Evolutionary conservation across 2,797 vertebrate species (phyloP), one percentile per base, ranked within the genome.

Genomic region (Intellagama lesueurii): DNA sequence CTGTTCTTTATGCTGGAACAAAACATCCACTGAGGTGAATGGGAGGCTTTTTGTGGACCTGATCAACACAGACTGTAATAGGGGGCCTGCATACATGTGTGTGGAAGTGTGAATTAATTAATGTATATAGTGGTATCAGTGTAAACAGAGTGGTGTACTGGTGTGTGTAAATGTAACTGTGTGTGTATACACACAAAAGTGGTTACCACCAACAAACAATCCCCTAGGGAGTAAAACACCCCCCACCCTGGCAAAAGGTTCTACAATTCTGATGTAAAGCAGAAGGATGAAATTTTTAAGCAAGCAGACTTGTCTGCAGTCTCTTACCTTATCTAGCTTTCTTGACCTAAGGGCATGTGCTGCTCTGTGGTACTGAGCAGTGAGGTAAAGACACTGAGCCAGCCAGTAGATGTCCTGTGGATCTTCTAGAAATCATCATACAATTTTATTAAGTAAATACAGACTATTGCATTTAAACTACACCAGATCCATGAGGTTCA

Each of bases 351-450:
- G 98, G 35, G 99, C 98, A 69, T 99, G 99, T 44, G 99, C 99
- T 93, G 99, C 99, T 96, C 99, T 98, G 75, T 99, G 99, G 96
- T 99, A 99, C 90, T 99, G 99, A 83, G 98, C 98, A 86, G 99
- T 99, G 66, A 99, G 95, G 92, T 98, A 99, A 96, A 99, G 98
- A 96, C 99, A 99, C 91, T 99, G 99, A 92, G 99, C 99, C 91
- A 99, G 95, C 99, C 99, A 99, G 94, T 99, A 99, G 92, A 99
- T 98, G 92, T 99, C 99, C 93, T 99, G 98, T 73, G 99, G 98
- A 3, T 99, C 99, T 96, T 99, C 99, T 99, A 95, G 8, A 94
- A 92, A 90, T 85, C 86, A 86, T 44, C 47, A 88, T 24, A 91
- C 4, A 64, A 4, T 24, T n/a, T 68, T 60, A 56, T 78, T 32